These are phyloP conservation scores for Dendrocincla fuliginosa DNA, from an alignment of 2,797 vertebrate species.

Conservation along the genomic window DNA sequence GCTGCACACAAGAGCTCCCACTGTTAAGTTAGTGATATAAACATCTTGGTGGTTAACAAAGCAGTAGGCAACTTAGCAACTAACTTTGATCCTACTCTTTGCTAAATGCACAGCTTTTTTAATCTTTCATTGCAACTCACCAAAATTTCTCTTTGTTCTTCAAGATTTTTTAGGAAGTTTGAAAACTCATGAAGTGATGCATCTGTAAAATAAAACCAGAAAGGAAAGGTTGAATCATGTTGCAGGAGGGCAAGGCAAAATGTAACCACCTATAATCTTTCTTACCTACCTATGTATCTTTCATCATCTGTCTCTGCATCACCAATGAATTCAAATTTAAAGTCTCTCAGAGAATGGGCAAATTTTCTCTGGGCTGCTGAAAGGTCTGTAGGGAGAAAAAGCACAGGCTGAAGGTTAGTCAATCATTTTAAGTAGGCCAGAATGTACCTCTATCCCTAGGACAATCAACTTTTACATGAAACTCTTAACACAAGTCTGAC, in stretches of 20 bases:
- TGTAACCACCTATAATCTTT: background rate
- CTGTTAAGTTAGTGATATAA: background rate
- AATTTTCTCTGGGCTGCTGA: constrained; percentile 94
- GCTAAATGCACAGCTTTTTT: background rate
- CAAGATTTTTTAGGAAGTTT: constrained; percentile 91
- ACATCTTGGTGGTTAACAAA: background rate
- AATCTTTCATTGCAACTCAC: constrained; percentile 78
- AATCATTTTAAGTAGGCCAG: background rate
- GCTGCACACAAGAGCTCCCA: background rate
- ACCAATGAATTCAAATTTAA: constrained; percentile 96
- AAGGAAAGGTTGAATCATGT: background rate
- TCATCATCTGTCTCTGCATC: constrained; percentile 98
- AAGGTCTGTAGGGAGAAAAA: constrained; percentile 81
- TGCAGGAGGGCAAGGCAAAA: background rate
- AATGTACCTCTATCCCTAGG: background rate
- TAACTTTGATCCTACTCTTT: background rate
- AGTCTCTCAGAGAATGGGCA: constrained; percentile 92
- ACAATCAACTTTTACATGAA: background rate
- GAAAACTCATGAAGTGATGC: constrained; percentile 96
- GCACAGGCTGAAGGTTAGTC: background rate
- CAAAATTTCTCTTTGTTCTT: constrained; percentile 98
- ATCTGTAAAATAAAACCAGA: constrained; percentile 78
- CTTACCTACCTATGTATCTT: constrained; percentile 88
- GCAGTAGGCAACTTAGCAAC: background rate
- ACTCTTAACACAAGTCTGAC: background rate